Base-by-base conservation (phyloP, 2,113 vertebrate genomes). In the Lasiurus cinereus region DNA sequence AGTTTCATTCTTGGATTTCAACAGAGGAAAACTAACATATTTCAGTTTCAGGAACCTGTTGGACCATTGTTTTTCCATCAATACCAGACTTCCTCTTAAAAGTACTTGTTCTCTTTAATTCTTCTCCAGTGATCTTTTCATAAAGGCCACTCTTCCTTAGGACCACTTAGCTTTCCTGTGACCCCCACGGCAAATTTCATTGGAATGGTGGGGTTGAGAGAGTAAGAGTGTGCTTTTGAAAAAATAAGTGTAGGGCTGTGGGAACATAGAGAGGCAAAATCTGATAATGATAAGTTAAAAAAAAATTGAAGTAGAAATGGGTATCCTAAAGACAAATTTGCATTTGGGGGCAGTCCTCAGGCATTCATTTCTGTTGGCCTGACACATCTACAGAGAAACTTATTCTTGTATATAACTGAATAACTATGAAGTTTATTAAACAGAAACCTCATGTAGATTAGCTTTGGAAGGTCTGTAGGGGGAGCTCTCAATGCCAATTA, bases 1-100 rank as follows among this genome's bases (percentile, higher is more conserved):
- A 62, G 27, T 83, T 93, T 73, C 18, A 31, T 83, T 39, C 16
- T 62, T 88, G 46, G 8, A 52, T 84, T 90, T 88, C 39, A 93
- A 19, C 15, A 62, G 31, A 79, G 16, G 39, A 83, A 74, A 69
- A 29, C 29, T 10, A 14, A 14, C 22, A 22, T 50, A 79, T 80
- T 91, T 91, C 29, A 56, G 3, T 88, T 79, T 84, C 46, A 88
- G 66, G 27, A 85, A 66, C 29, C 29, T 52, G 43, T 66, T 39
- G n/a, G 50, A 6, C 10, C 85, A 11, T 83, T 94, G 29, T 52
- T 39, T 84, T 82, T 83, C 16, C 6, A 3, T 69, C 50, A 48
- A 16, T 88, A 50, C 5, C 11, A 89, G 59, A 54, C 11, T 82
- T 31, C 14, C 10, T 77, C 18, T 46, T 59, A 46, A 80, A 83